Evolutionary conservation across 1,140 invertebrate species (phyloP), one percentile per base, ranked within the genome.

Genomic region (Chironomus striatipennis): DNA sequence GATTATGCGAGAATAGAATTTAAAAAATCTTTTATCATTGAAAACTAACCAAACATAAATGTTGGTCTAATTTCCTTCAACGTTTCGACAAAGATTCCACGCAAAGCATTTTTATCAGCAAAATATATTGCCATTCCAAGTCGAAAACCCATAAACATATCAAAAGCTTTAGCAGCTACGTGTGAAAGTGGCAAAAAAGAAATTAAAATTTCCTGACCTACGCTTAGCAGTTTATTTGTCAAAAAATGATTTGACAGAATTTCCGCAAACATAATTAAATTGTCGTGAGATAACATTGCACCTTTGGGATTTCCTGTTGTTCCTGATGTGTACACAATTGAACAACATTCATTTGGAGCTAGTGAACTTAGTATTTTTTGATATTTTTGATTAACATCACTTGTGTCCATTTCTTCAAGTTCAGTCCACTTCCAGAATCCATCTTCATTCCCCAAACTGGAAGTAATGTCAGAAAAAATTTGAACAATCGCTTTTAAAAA

Each of bases 271-370:
- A 87, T 91, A 2, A 89, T 87, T 18, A 96, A 79, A 83, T 93
- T 95, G 82, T 97, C 95, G 80, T 98, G 95, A 77, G 88, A 91
- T 73, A 98, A 81, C 95, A 98, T 97, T 7, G 95, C 94, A 1
- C 90, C 95, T 83, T 98, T 98, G 15, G 95, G 93, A 79, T 91
- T 88, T n/a, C 95, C 95, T 70, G 94, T 91, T 0, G 95, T 98
- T 4, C 95, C 95, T 10, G 94, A 96, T 8, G 95, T 98, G 80
- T 94, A 98, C 72, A 97, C 93, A 64, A 98, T 83, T 43, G 91
- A 93, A 81, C 93, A 96, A 81, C 93, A 96, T 84, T 97, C 92
- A 80, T 98, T 98, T 64, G 90, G 86, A 42, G 88, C 89, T 73
- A 95, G 89, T 5, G 81, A 85, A 79, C 88, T 89, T 9, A 96